Base-by-base conservation (phyloP, 92 coral and sea anemone species). In the Epizoanthus rinbou region DNA sequence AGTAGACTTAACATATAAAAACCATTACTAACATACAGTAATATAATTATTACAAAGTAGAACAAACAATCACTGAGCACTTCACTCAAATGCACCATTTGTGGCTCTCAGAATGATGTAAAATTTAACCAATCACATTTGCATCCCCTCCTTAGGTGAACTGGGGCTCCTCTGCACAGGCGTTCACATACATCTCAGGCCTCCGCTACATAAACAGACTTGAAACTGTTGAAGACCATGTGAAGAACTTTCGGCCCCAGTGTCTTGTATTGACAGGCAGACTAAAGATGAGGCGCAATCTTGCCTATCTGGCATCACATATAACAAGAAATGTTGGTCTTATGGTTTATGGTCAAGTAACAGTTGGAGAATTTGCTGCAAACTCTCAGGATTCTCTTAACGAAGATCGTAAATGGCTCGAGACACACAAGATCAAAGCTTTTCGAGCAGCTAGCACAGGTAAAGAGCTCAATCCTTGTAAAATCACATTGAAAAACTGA, bases 101-200 rank as follows among this genome's bases (percentile, higher is more conserved):
- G 54, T 10, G 54, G 14, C 54, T 50, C 1, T 50, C 54, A 50
- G 54, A n/a, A n/a, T n/a, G n/a, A 10, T 50, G 54, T 10, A 10
- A 15, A 5, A 50, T 1, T 50, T 7, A 50, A 50, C 54, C 54
- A 35, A 41, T 8, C 35, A 67, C 50, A 74, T 53, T 53, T 74
- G 23, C 54, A 2, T 16, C 25, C 19, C 16, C 18, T 8, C 24
- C 80, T 15, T 60, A 93, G 97, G 97, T 95, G 0, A 93, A 93
- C 84, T 97, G 99, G 99, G 99, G 99, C 4, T 97, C 99, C 0
- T 93, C 98, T 9, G 92, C 98, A 3, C 99, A 94, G 72, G 99
- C 99, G 0, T 92, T 88, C 85, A 88, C 94, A 39, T 97, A 93
- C 87, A 90, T 90, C 80, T 92, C 93, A 2, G 95, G 94, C 3